Evolutionary conservation across 2,113 vertebrate genomes (phyloP).

Genomic region (Pangasianodon hypophthalmus): DNA sequence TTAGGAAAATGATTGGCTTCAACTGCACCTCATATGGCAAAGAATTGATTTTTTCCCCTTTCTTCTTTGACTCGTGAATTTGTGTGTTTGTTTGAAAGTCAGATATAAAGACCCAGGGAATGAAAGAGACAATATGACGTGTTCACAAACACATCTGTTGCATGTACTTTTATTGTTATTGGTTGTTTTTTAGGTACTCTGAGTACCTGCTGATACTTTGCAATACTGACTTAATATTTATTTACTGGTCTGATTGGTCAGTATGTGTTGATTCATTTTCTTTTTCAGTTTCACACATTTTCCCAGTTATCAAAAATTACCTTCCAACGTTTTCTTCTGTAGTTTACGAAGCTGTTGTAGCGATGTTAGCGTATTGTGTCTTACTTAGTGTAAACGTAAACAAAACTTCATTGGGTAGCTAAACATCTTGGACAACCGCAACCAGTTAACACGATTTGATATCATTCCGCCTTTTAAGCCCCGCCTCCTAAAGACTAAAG

Average conservation of each 20-base stretch:
- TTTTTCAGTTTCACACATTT: neutral
- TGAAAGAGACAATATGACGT: neutral
- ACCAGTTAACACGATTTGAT: neutral
- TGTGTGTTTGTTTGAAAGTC: neutral
- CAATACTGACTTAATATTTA: neutral
- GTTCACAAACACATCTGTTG: neutral
- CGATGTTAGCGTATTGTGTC: neutral
- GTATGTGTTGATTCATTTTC: neutral
- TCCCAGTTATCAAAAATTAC: neutral
- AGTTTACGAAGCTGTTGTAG: too few species aligned
- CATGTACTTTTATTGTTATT: neutral
- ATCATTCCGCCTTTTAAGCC: neutral
- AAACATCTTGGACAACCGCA: neutral
- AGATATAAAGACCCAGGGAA: constrained; percentile 1
- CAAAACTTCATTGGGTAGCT: neutral
- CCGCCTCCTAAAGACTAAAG: neutral
- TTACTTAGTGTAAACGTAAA: neutral
- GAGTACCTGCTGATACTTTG: neutral
- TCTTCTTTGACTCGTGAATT: neutral
- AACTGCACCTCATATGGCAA: constrained; percentile 23
- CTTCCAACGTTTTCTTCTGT: neutral
- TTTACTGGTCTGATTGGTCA: neutral
- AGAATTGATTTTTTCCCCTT: constrained; percentile 25
- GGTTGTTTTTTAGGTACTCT: neutral
- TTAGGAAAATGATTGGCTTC: constrained; percentile 30